Evolutionary conservation across 2,888 invertebrate species (phyloP).

Genomic region (Microplitis deprimator): DNA sequence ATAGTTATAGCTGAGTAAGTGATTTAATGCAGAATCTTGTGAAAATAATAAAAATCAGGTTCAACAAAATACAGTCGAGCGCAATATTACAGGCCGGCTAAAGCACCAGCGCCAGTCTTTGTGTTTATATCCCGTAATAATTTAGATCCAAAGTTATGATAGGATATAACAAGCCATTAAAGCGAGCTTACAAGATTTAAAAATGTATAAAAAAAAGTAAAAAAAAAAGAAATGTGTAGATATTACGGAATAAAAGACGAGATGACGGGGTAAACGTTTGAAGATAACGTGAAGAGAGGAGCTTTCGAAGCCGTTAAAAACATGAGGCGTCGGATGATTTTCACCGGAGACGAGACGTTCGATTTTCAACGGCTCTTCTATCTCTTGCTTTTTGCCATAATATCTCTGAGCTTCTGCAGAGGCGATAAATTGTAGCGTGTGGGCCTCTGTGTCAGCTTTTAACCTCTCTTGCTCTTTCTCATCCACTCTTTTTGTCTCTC

Average conservation of each 20-base stretch:
- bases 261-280: not conserved
- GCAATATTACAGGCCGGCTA: not conserved
- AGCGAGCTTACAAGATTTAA: not conserved
- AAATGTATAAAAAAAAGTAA: not conserved
- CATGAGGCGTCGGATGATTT: not conserved
- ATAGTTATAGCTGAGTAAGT: not conserved
- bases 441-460: conserved; percentile 19
- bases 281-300: not conserved
- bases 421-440: conserved; percentile 11
- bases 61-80: too few species aligned
- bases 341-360: not conserved
- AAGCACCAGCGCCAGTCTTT: not conserved
- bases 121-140: conserved; percentile 1
- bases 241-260: not conserved
- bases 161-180: not conserved
- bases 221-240: not conserved
- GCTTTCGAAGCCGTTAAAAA: not conserved
- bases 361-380: conserved; percentile 6
- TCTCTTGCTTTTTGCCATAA: conserved; percentile 10
- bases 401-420: conserved; percentile 13
- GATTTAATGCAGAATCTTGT: not conserved
- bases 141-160: not conserved
- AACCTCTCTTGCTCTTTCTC: not conserved
- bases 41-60: not conserved
- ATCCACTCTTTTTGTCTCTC: not conserved